Conservation (phyloP, 1,140 invertebrate species). For the Leptonema lineaticorne region DNA sequence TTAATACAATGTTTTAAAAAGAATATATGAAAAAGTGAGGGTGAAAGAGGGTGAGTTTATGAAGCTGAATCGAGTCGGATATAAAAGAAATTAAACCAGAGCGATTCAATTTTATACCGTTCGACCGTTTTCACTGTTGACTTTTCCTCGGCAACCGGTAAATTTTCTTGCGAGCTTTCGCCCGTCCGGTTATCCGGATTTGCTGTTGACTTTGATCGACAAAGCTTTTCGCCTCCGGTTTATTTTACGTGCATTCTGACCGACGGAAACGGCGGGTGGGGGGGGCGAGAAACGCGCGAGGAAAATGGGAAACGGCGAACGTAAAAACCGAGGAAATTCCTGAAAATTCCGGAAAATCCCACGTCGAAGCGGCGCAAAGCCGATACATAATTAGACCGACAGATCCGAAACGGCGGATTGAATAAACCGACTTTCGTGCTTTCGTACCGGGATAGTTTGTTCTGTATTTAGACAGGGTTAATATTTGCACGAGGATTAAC, state of each 20-base stretch:
- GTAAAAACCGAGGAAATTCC: constrained; percentile 23
- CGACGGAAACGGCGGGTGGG: too few relatives aligned
- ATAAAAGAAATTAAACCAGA: too few relatives aligned
- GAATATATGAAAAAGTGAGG: too few relatives aligned
- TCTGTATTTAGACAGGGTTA: constrained; percentile 36
- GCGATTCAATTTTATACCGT: neutral
- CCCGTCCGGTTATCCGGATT: neutral
- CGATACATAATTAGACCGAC: constrained; percentile 31
- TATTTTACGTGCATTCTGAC: constrained; percentile 7
- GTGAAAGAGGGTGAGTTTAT: too few relatives aligned
- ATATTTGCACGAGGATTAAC: constrained; percentile 40
- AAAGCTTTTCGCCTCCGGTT: neutral
- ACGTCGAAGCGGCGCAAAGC: too few relatives aligned
- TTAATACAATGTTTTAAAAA: too few relatives aligned
- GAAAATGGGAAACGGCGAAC: too few relatives aligned
- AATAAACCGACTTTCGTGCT: constrained; percentile 12
- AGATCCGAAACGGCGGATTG: neutral
- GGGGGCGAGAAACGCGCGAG: too few relatives aligned
- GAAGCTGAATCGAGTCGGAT: too few relatives aligned
- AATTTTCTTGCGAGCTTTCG: neutral
- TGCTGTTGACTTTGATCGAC: constrained; percentile 12
- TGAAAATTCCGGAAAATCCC: constrained; percentile 30
- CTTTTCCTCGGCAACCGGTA: neutral
- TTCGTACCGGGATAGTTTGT: constrained; percentile 34
- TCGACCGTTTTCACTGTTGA: neutral